Conservation (phyloP, 2,888 invertebrate species). For the Tachina fera region DNA sequence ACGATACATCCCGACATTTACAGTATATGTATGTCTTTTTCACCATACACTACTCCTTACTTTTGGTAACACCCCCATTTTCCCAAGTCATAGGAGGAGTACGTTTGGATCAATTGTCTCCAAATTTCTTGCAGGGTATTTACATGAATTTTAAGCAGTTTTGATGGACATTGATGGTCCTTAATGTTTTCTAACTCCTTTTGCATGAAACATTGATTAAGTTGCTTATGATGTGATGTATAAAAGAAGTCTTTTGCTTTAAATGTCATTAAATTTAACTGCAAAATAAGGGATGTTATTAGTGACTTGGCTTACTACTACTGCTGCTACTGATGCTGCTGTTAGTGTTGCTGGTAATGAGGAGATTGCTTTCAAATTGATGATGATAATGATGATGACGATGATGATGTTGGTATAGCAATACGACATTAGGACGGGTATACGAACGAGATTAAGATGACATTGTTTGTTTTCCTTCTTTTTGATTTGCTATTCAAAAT, state of each 20-base stretch:
- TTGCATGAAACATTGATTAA: slow-evolving; percentile 14
- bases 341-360: slow-evolving; percentile 15
- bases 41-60: no score
- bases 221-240: slow-evolving; percentile 22
- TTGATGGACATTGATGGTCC: slow-evolving; percentile 10
- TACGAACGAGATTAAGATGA: slow-evolving; percentile 60
- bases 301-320: neutral
- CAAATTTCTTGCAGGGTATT: no score
- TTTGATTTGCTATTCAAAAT: neutral
- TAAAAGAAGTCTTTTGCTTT: slow-evolving; percentile 42
- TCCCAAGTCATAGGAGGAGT: no score
- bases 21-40: no score
- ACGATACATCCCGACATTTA: no score
- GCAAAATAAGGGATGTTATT: slow-evolving; percentile 58
- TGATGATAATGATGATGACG: neutral
- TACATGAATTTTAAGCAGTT: neutral
- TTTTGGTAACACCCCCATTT: no score
- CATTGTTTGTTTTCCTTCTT: slow-evolving; percentile 30
- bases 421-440: slow-evolving; percentile 43
- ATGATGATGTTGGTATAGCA: slow-evolving; percentile 33
- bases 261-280: slow-evolving; percentile 64
- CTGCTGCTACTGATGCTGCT: slow-evolving; percentile 1
- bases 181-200: slow-evolving; percentile 24
- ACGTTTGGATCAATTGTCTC: no score
- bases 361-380: slow-evolving; percentile 14